Evolutionary conservation across 2,113 vertebrate species (phyloP).

Genomic region (Muntiacus reevesi): DNA sequence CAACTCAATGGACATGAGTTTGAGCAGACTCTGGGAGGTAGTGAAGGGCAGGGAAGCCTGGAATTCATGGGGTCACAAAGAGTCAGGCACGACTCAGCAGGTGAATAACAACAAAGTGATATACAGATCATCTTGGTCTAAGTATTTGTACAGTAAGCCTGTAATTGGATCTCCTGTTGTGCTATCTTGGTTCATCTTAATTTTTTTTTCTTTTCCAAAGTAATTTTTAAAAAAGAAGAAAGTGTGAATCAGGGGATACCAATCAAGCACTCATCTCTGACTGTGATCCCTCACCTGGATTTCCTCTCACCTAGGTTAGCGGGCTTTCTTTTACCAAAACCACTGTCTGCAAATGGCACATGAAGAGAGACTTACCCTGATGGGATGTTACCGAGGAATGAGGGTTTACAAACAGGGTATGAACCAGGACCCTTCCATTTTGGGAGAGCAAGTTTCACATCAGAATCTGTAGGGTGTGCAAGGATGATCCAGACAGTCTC

Average conservation of each 20-base stretch:
- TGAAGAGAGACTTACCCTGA: background rate
- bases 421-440: background rate
- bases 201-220: background rate
- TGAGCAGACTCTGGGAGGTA: background rate
- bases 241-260: background rate
- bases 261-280: background rate
- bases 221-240: background rate
- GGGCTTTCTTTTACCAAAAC: background rate
- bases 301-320: background rate
- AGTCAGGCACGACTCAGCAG: background rate
- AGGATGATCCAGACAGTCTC: background rate
- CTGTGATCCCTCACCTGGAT: accelerated
- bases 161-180: background rate
- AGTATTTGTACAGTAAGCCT: background rate
- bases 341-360: no score
- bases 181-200: background rate
- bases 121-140: background rate
- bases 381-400: accelerated
- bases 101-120: background rate
- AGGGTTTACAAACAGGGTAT: background rate
- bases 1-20: background rate
- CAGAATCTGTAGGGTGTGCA: background rate
- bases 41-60: background rate
- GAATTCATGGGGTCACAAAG: background rate
- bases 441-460: background rate